These are phyloP conservation scores for Sebastes matsubarae DNA, from an alignment of 2,797 vertebrate species.

Conservation along the genomic window DNA sequence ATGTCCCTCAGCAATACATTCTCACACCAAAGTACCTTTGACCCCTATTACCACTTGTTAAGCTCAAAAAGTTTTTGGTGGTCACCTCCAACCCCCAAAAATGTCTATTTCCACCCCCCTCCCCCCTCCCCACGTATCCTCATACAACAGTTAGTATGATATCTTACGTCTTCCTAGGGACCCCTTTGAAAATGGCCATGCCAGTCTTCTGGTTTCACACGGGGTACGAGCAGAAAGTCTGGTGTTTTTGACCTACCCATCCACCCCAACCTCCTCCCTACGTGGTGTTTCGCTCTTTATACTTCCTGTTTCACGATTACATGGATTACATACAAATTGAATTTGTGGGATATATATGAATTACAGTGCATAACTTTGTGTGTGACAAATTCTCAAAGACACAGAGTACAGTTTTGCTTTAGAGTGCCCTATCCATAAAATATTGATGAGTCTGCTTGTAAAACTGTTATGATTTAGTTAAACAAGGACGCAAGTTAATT, in stretches of 20 bases:
- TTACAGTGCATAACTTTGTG: background rate
- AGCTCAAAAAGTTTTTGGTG: background rate
- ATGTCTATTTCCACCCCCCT: background rate
- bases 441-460: slow-evolving; percentile 34
- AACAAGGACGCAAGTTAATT: slow-evolving; percentile 30
- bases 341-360: no score
- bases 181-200: no score
- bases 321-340: background rate
- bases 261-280: no score
- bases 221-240: background rate
- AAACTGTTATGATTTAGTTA: slow-evolving; percentile 39
- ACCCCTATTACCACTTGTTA: background rate
- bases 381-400: slow-evolving; percentile 7
- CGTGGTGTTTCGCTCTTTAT: no score
- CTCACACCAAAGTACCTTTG: background rate
- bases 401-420: background rate
- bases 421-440: slow-evolving; percentile 12
- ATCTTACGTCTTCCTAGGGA: no score
- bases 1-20: background rate
- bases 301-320: background rate
- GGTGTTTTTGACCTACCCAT: no score
- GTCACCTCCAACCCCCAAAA: background rate
- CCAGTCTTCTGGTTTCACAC: background rate
- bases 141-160: background rate
- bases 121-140: background rate